Conservation (phyloP, 2,113 vertebrate species). For the Cryptomyrus ogoouensis region DNA sequence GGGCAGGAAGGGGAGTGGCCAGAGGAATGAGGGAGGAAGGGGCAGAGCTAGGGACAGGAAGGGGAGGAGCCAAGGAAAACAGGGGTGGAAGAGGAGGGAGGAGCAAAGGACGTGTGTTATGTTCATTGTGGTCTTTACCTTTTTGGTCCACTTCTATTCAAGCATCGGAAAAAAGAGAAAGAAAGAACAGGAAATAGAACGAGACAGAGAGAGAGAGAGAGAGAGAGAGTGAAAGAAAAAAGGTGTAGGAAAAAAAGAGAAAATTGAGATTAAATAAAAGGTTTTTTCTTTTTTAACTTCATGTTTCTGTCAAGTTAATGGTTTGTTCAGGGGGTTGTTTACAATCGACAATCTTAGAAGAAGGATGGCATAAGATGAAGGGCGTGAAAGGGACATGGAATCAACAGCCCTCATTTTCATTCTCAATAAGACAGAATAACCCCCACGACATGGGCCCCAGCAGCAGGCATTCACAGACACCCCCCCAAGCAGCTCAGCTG, state of each 20-base stretch:
- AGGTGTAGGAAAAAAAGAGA: constrained; percentile 77
- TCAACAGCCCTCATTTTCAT: constrained; percentile 52
- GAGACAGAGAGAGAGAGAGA: constrained; percentile 39
- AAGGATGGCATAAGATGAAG: constrained; percentile 59
- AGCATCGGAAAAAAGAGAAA: constrained; percentile 84
- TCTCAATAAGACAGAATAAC: constrained; percentile 31
- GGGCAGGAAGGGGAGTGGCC: constrained; percentile 39
- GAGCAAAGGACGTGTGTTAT: constrained; percentile 57
- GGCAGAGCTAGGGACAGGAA: constrained; percentile 48
- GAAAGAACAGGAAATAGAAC: constrained; percentile 77
- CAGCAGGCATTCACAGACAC: constrained; percentile 41
- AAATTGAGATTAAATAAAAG: constrained; percentile 87
- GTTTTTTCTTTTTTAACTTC: constrained; percentile 46
- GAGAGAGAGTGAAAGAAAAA: constrained; percentile 76
- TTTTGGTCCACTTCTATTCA: constrained; percentile 99
- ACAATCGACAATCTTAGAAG: constrained; percentile 41
- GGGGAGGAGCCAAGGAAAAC: background rate
- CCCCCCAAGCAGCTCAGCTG: constrained; percentile 33
- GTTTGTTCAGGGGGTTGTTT: constrained; percentile 44
- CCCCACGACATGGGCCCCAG: constrained; percentile 33
- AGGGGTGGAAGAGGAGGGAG: constrained; percentile 34
- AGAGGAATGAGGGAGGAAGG: constrained; percentile 36
- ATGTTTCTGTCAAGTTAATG: constrained; percentile 59
- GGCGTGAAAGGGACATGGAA: constrained; percentile 60
- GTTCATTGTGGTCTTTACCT: constrained; percentile 91